Conservation (phyloP, 2,888 invertebrate genomes). For the Volucella inflata region DNA sequence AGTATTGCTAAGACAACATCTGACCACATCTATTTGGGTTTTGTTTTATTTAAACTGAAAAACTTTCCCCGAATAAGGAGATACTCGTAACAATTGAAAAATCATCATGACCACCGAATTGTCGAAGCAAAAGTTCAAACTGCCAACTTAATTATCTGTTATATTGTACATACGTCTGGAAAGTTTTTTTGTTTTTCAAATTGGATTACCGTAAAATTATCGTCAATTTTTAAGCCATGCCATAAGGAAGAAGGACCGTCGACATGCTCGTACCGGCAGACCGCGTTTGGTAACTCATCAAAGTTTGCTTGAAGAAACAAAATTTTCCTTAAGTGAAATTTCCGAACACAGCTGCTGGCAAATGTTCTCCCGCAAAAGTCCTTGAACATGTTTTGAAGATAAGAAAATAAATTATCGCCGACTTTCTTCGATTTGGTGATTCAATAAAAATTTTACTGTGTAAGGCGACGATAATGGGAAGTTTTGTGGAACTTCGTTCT, state of each 20-base stretch:
- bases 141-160: conserved; percentile 57
- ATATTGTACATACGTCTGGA: conserved; percentile 56
- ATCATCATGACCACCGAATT: conserved; percentile 32
- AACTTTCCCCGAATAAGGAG: conserved; percentile 30
- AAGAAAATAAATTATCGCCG: no score
- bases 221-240: conserved; percentile 19
- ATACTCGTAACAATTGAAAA: conserved; percentile 20
- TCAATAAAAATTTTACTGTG: background rate
- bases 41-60: conserved; percentile 25
- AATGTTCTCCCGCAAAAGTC: conserved; percentile 4
- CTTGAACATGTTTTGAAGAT: conserved; percentile 3
- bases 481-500: no score
- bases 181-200: conserved; percentile 39
- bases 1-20: no score
- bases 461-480: background rate
- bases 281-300: conserved; percentile 24
- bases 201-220: conserved; percentile 49
- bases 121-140: conserved; percentile 41
- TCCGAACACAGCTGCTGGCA: conserved; percentile 9
- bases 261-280: background rate
- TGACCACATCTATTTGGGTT: no score
- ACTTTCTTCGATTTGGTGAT: background rate
- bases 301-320: conserved; percentile 25
- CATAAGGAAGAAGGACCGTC: conserved; percentile 10
- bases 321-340: conserved; percentile 10